These are phyloP conservation scores for Otocyon megalotis DNA, from an alignment of 2,113 vertebrate species.

Conservation along the genomic window DNA sequence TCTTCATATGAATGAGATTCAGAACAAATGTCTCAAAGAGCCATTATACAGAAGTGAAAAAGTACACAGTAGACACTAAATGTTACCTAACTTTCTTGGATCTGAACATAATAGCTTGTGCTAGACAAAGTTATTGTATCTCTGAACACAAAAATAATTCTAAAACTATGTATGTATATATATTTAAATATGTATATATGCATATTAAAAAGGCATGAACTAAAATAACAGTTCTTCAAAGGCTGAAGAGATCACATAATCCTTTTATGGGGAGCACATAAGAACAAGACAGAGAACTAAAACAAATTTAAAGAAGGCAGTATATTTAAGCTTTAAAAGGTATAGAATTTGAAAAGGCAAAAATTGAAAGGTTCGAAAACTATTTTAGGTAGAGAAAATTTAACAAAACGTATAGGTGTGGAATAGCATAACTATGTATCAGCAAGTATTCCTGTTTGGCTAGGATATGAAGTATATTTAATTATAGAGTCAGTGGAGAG, in stretches of 20 bases:
- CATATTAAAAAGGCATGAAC: constrained; percentile 10
- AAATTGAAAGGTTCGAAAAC: not conserved
- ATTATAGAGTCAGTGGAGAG: not conserved
- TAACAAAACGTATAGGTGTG: not conserved
- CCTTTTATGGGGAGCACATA: not conserved
- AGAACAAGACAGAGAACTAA: not conserved
- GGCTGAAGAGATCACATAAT: not conserved
- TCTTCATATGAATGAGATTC: constrained; percentile 45
- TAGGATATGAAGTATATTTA: not conserved
- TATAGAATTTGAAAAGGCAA: not conserved
- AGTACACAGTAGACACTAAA: not conserved
- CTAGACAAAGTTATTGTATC: not conserved
- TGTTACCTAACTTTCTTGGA: not conserved
- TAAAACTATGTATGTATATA: not conserved
- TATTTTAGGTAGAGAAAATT: constrained; percentile 28
- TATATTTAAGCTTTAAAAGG: constrained; percentile 1
- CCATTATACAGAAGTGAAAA: constrained; percentile 25
- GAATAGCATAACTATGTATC: not conserved
- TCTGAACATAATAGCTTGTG: not conserved
- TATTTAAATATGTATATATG: not conserved
- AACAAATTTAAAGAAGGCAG: constrained; percentile 14
- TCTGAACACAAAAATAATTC: constrained; percentile 28
- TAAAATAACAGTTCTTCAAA: constrained; percentile 41
- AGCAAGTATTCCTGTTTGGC: not conserved
- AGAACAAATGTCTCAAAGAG: constrained; percentile 47